A percentile compares a stretch with the other conserved stretches of the same genome.
Conservation (phyloP, 2,888 invertebrate species). For the Onchidella celtica region DNA sequence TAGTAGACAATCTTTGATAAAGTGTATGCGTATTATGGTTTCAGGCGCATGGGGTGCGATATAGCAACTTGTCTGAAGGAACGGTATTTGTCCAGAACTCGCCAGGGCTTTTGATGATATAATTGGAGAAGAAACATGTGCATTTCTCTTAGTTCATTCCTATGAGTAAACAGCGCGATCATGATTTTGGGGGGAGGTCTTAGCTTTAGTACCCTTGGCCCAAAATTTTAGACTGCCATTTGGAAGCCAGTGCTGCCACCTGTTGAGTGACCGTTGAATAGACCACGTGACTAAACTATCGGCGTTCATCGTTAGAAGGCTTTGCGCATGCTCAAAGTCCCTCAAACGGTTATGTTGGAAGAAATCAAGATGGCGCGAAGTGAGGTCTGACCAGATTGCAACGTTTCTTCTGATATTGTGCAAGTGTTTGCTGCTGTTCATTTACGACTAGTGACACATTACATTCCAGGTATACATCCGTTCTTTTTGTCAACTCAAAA, state of each 20-base stretch:
- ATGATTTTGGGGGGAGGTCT: too few relatives aligned
- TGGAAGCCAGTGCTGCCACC: conserved; percentile 26
- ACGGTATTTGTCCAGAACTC: background rate
- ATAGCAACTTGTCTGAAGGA: background rate
- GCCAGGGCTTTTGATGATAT: too few relatives aligned
- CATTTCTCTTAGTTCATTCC: too few relatives aligned
- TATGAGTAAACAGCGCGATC: too few relatives aligned
- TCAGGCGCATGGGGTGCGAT: background rate
- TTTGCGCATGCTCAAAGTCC: conserved; percentile 49
- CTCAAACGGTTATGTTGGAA: conserved; percentile 43
- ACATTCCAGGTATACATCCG: conserved; percentile 46
- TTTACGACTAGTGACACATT: background rate
- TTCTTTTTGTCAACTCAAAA: too few relatives aligned
- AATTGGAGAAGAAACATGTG: too few relatives aligned
- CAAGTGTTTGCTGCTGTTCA: background rate
- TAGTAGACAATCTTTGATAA: too few relatives aligned
- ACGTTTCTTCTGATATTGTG: conserved; percentile 18
- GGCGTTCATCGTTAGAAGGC: background rate
- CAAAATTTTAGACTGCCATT: too few relatives aligned
- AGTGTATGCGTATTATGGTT: too few relatives aligned
- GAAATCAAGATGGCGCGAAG: conserved; percentile 50
- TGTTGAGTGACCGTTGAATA: conserved; percentile 24
- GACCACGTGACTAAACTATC: conserved; percentile 38
- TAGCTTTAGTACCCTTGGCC: too few relatives aligned
- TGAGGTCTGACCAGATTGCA: background rate